phyloP scores from a whole-genome alignment of 2,888 invertebrate species.

The Spodoptera exigua region DNA sequence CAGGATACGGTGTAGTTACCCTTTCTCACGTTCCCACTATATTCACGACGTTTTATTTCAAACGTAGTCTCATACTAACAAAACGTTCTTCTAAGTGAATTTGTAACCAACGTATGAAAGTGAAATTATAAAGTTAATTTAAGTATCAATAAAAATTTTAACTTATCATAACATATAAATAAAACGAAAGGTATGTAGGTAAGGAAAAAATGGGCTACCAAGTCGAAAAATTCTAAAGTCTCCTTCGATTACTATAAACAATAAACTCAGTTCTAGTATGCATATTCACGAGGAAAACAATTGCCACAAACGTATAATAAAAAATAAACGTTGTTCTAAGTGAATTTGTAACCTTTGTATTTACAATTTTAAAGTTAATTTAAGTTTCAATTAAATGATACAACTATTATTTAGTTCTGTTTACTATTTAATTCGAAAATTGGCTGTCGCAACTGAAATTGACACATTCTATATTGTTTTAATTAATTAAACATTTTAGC shows the following conservation, averaged over 20 bases:
- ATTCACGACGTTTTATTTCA: constrained; percentile 46
- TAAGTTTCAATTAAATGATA: constrained; percentile 2
- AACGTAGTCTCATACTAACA: constrained; percentile 8
- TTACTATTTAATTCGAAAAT: not conserved
- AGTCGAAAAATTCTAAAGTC: too few species aligned
- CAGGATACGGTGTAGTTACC: constrained; percentile 50
- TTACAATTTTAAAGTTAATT: not conserved
- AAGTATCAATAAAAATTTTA: too few species aligned
- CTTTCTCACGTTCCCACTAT: constrained; percentile 51
- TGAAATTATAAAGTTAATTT: constrained; percentile 6
- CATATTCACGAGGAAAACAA: too few species aligned
- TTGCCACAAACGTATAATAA: too few species aligned
- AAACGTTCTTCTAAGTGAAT: constrained; percentile 22
- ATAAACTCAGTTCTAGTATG: too few species aligned
- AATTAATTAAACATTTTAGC: too few species aligned
- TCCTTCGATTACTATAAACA: too few species aligned
- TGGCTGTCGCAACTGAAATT: not conserved
- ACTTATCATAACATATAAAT: too few species aligned
- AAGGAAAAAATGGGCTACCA: too few species aligned
- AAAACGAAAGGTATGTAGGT: too few species aligned
- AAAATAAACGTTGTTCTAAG: constrained; percentile 15
- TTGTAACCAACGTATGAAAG: constrained; percentile 13
- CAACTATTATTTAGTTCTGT: not conserved
- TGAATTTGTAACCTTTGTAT: constrained; percentile 14
- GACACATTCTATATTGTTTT: not conserved